Conservation (phyloP, 1,140 invertebrate species). For the Phymorhynchus buccinoides region DNA sequence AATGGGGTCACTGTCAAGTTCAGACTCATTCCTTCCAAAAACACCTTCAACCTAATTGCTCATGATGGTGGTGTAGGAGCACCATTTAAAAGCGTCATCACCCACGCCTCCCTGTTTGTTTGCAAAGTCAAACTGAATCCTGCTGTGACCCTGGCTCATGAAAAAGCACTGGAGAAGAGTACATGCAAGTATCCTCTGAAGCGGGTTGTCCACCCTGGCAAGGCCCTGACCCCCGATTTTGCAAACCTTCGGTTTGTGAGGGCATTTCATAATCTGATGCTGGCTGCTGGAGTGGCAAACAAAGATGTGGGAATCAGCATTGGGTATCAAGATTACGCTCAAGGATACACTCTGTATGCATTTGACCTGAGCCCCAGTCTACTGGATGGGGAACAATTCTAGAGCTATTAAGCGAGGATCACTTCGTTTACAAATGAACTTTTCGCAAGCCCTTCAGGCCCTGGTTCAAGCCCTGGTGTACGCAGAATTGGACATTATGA, state of each 20-base stretch:
- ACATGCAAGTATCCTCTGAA: slow-evolving; percentile 12
- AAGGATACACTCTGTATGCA: background rate
- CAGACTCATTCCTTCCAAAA: background rate
- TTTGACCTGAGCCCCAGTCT: background rate
- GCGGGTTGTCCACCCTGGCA: background rate
- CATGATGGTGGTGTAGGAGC: background rate
- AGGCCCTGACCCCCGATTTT: slow-evolving; percentile 16
- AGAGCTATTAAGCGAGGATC: background rate
- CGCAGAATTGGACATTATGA: background rate
- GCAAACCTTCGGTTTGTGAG: background rate
- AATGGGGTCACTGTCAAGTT: background rate
- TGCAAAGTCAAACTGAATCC: slow-evolving; percentile 13
- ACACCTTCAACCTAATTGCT: background rate
- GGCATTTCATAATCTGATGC: background rate
- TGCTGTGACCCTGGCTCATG: background rate
- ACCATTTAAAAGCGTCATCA: too few relatives aligned
- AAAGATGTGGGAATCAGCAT: background rate
- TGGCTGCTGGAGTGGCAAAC: background rate
- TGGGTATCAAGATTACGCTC: background rate
- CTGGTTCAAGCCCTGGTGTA: background rate
- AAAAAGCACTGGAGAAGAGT: background rate
- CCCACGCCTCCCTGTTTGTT: slow-evolving; percentile 3
- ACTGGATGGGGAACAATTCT: background rate
- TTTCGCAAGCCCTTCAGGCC: background rate
- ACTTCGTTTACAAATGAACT: background rate